Evolutionary conservation across 2,797 vertebrate species (phyloP), one percentile per base, ranked within the genome.

Genomic region (Tadarida brasiliensis): DNA sequence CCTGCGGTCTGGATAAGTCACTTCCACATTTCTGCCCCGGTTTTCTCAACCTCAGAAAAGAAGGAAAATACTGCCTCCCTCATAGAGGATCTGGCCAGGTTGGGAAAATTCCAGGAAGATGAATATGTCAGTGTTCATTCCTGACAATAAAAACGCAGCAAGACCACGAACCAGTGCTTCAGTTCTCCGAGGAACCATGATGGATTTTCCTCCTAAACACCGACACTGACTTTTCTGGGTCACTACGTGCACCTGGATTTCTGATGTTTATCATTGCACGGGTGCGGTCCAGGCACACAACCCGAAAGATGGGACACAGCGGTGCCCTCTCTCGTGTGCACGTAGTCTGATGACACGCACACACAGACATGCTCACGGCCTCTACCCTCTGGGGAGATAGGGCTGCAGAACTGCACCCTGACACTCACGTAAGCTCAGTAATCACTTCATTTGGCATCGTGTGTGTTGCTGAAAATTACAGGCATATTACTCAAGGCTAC

Each of bases 41-140:
- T 94, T 88, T 96, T 93, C 91, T 97, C 91, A 96, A 91, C 89
- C 71, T 63, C n/a, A 28, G 92, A 90, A 85, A 90, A 95, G 93
- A 94, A 94, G 82, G 65, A 90, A 97, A 95, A 94, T 47, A 91
- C 71, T 91, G 92, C 87, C 86, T 96, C 96, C 91, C 76, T 96
- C 93, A 87, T 70, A 76, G 76, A 89, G 77, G 92, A 59, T 85
- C 68, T 54, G 82, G 90, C 77, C 76, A 82, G 94, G 44, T 94
- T 87, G 87, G 97, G 97, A 96, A 96, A 96, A 96, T 96, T 96
- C 92, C 94, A 97, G 96, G 76, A 95, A 91, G 91, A 96, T 73
- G 94, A 97, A 95, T 86, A 95, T 78, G 81, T 82, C 94, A 59
- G 87, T 86, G 94, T 90, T 95, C 91, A 57, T 56, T 92, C 90